A percentile compares a stretch with the other conserved stretches of the same genome.
phyloP scores from a whole-genome alignment of 2,888 invertebrate genomes.

The Drosophila nigricruria region DNA sequence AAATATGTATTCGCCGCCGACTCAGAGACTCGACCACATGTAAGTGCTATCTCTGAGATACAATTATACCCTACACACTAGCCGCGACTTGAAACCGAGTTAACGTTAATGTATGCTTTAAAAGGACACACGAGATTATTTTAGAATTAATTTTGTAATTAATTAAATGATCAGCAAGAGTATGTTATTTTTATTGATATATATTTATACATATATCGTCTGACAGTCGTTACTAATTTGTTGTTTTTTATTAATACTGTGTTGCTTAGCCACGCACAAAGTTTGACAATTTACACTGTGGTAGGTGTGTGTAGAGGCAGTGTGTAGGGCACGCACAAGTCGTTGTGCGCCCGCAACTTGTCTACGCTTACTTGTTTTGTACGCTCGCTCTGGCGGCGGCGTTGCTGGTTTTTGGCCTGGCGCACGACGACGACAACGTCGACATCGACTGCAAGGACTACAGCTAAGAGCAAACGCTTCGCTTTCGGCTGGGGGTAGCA shows the following conservation, averaged over 20 bases:
- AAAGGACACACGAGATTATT: conserved; percentile 15
- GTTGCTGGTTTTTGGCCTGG: conserved; percentile 42
- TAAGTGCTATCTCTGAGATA: conserved; percentile 46
- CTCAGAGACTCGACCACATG: conserved; percentile 51
- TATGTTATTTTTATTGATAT: neutral
- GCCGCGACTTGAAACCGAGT: conserved; percentile 6
- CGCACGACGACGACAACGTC: conserved; percentile 23
- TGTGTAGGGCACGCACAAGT: conserved; percentile 44
- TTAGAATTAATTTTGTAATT: neutral
- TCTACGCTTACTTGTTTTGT: conserved; percentile 37
- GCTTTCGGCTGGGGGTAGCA: conserved; percentile 61
- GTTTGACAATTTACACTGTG: conserved; percentile 2
- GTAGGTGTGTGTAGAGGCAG: conserved; percentile 6
- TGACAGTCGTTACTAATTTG: neutral
- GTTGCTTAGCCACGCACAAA: neutral
- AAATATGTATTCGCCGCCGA: conserved; percentile 61
- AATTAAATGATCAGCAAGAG: no score
- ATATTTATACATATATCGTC: neutral
- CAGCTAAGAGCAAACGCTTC: conserved; percentile 40
- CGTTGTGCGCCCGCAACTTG: conserved; percentile 17
- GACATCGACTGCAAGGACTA: conserved; percentile 51
- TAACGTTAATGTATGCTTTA: neutral
- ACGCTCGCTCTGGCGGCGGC: no score
- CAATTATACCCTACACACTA: conserved; percentile 38
- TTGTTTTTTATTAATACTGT: neutral